phyloP scores from a whole-genome alignment of 2,113 vertebrate species.

The Parus major region DNA sequence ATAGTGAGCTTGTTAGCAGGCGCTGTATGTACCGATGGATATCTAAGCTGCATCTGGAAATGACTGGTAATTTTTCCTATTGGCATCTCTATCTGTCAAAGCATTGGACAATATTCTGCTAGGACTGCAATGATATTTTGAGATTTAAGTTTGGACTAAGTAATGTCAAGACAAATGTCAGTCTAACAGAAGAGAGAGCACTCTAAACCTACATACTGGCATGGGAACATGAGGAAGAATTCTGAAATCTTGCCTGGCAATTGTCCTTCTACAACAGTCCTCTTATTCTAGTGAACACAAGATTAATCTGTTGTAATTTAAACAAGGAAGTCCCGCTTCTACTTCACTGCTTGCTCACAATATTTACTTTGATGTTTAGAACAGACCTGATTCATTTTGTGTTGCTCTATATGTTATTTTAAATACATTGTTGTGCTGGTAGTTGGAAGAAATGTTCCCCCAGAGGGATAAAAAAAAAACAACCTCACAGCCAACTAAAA shows the following conservation, averaged over 20 bases:
- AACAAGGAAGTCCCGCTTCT: neutral
- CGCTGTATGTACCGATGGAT: neutral
- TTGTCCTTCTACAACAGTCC: neutral
- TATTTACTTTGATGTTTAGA: neutral
- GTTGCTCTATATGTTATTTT: neutral
- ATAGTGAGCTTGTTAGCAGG: neutral
- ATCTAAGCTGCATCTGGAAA: neutral
- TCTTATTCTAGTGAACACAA: neutral
- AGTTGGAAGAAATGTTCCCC: neutral
- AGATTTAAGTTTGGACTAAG: neutral
- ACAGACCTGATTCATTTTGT: neutral
- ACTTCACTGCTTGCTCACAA: neutral
- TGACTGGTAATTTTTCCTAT: neutral
- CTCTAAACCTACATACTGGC: neutral
- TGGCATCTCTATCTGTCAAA: neutral
- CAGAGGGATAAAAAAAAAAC: neutral
- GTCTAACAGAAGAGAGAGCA: neutral
- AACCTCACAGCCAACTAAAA: neutral
- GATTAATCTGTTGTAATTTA: neutral
- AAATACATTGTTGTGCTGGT: neutral
- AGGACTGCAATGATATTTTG: neutral
- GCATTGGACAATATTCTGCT: neutral
- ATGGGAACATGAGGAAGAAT: neutral
- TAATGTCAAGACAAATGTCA: neutral
- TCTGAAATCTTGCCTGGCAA: neutral